Evolutionary conservation across 2,888 invertebrate genomes (phyloP), one percentile per base, ranked within the genome.

Genomic region (Eilema sororculum): DNA sequence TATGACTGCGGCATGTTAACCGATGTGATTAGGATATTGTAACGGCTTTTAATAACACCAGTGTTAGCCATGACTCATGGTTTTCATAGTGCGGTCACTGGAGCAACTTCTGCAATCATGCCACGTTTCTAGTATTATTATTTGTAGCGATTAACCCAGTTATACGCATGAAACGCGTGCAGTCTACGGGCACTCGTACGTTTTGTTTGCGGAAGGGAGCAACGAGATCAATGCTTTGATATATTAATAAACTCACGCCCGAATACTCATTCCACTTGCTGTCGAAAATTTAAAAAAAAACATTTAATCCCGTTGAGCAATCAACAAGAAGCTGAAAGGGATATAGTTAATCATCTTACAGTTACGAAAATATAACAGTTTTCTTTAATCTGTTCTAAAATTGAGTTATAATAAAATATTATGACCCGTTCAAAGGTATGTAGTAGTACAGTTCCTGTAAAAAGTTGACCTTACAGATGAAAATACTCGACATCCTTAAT

Each of bases 81-180:
- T 73, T 63, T 78, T 77, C 72, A 78, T 73, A 72, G 79, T 79
- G 75, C 86, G 91, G 91, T 92, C 89, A 91, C 90, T 87, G 81
- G 92, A 87, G 78, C 89, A 82, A 75, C 72, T 83, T 78, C 79
- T 84, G 79, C 77, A 80, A 80, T 79, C 79, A 87, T 87, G 84
- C 84, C 86, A 82, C 84, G 82, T 84, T 80, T 84, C 84, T 83
- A 80, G 83, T 86, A 87, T 88, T 84, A 90, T 77, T 90, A 90
- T 90, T 89, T 80, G 82, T 79, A 81, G 79, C 86, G 83, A 91
- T 94, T 94, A 93, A 94, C 94, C 94, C 80, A 93, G 81, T 87
- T 94, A 86, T 77, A 69, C 57, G 79, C 80, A 84, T 89, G 86
- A 92, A 89, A 81, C 81, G 77, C 70, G 75, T 83, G 78, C 84